Evolutionary conservation across 2,113 vertebrate genomes (phyloP), one percentile per base, ranked within the genome.

Genomic region (Raja brachyura): DNA sequence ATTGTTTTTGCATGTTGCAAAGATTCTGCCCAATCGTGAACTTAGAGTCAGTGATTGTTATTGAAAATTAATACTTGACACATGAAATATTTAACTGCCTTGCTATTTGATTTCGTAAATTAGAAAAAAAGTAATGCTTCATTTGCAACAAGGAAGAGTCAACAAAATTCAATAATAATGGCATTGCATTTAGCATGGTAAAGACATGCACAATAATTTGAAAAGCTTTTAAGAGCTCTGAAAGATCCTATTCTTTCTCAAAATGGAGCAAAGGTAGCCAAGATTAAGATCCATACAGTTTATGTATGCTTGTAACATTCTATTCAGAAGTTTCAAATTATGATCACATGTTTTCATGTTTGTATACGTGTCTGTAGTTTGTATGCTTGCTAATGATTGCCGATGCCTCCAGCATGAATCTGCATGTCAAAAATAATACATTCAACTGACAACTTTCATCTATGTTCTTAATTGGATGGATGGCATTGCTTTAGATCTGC

Each of bases 1-100:
- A 95, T 96, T 90, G 3, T 96, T 39, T 73, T 22, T 25, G 39
- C 28, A 9, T 92, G 90, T 54, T 92, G 33, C 33, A 92, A 92
- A 14, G 0, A 11, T 48, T 73, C 6, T 48, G 10, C 33, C 28
- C 56, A 90, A 92, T 6, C 4, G 9, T 14, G 39, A 14, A 73
- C 33, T 25, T 48, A 39, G 20, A 73, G 22, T 54, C 33, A 25
- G 13, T 59, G 63, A 13, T 33, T 73, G 0, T 9, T 61, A 5
- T 28, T 73, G 68, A 92, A 73, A 28, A 74, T 2, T 54, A 74
- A 74, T 54, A 31, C 3, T 11, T 92, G 33, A 73, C 54, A 22
- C 20, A 13, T 0, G 9, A 73, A 92, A 10, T 73, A 70, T 90
- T 92, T 92, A 22, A 54, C 5, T 39, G 20, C n/a, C 68, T 73